Conservation (phyloP, 2,113 vertebrate species). For the Pardalotus punctatus region DNA sequence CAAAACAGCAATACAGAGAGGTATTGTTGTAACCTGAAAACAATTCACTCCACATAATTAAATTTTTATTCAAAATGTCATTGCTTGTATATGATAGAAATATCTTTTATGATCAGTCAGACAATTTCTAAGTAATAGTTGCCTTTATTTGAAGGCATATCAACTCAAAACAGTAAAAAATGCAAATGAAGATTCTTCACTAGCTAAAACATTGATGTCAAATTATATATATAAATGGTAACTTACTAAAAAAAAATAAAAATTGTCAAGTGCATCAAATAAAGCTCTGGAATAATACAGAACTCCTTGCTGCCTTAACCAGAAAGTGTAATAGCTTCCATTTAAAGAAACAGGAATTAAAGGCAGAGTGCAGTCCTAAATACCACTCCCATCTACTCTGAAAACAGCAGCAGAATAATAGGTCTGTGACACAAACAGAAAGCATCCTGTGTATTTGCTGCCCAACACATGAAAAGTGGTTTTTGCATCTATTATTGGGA, state of each 20-base stretch:
- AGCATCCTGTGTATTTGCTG: neutral
- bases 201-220: neutral
- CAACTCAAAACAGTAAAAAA: neutral
- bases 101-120: conserved; percentile 25
- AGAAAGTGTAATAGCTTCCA: neutral
- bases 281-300: neutral
- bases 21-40: neutral
- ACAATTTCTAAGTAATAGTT: neutral
- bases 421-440: neutral
- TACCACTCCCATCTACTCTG: neutral
- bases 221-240: neutral
- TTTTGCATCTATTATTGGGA: neutral
- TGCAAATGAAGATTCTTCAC: neutral
- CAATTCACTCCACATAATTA: conserved; percentile 13
- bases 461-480: neutral
- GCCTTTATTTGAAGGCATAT: conserved; percentile 7
- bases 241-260: neutral
- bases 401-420: neutral
- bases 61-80: conserved; percentile 41
- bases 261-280: neutral
- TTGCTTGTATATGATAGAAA: neutral
- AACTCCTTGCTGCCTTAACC: neutral
- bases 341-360: neutral
- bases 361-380: neutral
- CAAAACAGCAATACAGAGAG: neutral